phyloP scores from a whole-genome alignment of 2,888 invertebrate species.

The Silvanus unidentatus region DNA sequence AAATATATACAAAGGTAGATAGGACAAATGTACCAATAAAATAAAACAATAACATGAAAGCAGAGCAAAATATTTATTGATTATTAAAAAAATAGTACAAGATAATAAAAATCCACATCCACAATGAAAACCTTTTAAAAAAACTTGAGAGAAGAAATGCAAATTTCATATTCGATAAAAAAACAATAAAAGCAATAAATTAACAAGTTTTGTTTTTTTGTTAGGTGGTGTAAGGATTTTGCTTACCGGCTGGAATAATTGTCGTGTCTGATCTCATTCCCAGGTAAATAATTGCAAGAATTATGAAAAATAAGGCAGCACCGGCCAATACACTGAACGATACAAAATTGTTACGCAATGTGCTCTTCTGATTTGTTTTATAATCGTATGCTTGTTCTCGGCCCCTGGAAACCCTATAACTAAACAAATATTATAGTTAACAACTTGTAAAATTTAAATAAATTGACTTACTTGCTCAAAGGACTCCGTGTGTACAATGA shows the following conservation, averaged over 20 bases:
- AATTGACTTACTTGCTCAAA: conserved; percentile 11
- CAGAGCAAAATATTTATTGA: conserved; percentile 48
- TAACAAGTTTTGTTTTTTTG: not conserved
- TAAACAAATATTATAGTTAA: conserved; percentile 14
- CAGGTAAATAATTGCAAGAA: conserved; percentile 62
- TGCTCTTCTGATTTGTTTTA: conserved; percentile 44
- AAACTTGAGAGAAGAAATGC: not conserved
- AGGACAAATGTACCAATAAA: conserved; percentile 23
- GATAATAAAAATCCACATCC: conserved; percentile 5
- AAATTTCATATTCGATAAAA: too few species aligned
- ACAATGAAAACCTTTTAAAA: not conserved
- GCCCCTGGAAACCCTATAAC: conserved; percentile 27
- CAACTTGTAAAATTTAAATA: not conserved
- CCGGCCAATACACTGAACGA: conserved; percentile 58
- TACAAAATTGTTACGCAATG: conserved; percentile 57
- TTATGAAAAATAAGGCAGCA: conserved; percentile 60
- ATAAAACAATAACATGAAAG: conserved; percentile 26
- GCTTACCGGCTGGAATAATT: conserved; percentile 52
- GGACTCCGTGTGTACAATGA: conserved; percentile 24
- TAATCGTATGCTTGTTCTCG: conserved; percentile 37
- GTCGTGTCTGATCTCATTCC: conserved; percentile 58
- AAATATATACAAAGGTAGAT: conserved; percentile 14
- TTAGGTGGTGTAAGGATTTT: conserved; percentile 10
- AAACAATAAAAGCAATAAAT: not conserved
- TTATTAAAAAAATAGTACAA: conserved; percentile 37